Base-by-base conservation (phyloP, 2,888 invertebrate genomes). In the Sminthurinus aureus region DNA sequence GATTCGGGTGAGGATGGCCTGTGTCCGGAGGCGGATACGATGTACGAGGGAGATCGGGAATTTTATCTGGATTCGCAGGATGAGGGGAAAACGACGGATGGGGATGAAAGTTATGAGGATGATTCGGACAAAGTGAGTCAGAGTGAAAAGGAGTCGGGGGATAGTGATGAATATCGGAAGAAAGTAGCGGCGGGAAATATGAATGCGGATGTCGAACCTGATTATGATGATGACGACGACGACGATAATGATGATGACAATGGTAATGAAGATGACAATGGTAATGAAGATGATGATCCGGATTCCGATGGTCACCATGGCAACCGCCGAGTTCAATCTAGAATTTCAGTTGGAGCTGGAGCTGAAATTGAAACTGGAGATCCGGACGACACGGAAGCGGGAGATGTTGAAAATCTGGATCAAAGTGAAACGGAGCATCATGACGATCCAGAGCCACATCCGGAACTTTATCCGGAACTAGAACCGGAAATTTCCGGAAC, bases 31-130 rank as follows among this genome's bases (percentile, higher is more conserved):
- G 79, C 79, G 4, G 82, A 82, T 26, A 69, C 77, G 18, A 51
- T 76, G 51, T 82, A 82, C 52, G 82, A 82, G 51, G 82, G 22
- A 4, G 82, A 82, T 26, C 76, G 76, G 26, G 82, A 82, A 78
- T 78, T 26, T 18, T 76, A 82, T 15, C 20, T 50, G 38, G 71
- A 71, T 24, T 24, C 24, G 1, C 9, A 51, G 0, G 75, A 51
- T 51, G 75, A n/a, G 0, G 38, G 20, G 2, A 51, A 38, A 15
- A 11, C 18, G 2, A 51, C 50, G 38, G 75, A 50, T 50, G 69
- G 1, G 3, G 24, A 74, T 26, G 50, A 50, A 20, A 79, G 66
- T 26, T 24, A 69, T 26, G 11, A 38, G 26, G 69, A 79, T n/a
- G 22, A 22, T 26, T 22, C 4, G 24, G 6, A 12, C 9, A 22